Evolutionary conservation across 23 tunicate species (phyloP).

Genomic region (Styela clava): DNA sequence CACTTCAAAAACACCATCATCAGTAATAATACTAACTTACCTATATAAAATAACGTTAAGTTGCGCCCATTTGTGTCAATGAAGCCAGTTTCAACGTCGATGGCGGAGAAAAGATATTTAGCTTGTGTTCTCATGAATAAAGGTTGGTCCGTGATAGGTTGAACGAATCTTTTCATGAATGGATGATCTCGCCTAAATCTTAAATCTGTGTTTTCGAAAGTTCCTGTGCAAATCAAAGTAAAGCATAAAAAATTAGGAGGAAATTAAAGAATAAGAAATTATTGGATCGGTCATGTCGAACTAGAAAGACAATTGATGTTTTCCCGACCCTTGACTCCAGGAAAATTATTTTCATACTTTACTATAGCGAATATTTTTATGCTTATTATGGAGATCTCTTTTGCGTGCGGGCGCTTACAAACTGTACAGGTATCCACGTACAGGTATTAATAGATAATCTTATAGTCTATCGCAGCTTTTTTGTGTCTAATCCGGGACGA

Average conservation of each 20-base stretch:
- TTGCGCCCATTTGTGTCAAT: conserved; percentile 9
- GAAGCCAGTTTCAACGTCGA: conserved; percentile 39
- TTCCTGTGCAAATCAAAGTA: background rate
- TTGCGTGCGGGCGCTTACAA: no score
- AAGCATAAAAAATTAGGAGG: background rate
- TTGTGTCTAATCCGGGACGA: no score
- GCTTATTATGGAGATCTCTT: no score
- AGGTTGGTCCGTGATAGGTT: conserved; percentile 30
- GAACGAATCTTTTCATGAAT: conserved; percentile 53
- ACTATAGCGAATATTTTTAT: no score
- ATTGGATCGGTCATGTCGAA: background rate
- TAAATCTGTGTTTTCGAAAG: background rate
- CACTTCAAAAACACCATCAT: no score
- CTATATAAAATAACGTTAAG: conserved; percentile 45
- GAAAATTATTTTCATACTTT: no score
- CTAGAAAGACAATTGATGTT: background rate
- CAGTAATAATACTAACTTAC: conserved; percentile 36
- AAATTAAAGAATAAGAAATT: background rate
- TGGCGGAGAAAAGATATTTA: conserved; percentile 38
- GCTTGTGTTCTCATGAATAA: conserved; percentile 50
- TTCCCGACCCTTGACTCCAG: no score
- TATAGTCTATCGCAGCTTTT: no score
- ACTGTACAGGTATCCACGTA: no score
- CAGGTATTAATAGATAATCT: no score
- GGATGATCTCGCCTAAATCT: conserved; percentile 53